Percentiles rank a stretch among this genome's conserved stretches.
Evolutionary conservation across 2,113 vertebrate species (phyloP).

Genomic region (Pterophyllum scalare): DNA sequence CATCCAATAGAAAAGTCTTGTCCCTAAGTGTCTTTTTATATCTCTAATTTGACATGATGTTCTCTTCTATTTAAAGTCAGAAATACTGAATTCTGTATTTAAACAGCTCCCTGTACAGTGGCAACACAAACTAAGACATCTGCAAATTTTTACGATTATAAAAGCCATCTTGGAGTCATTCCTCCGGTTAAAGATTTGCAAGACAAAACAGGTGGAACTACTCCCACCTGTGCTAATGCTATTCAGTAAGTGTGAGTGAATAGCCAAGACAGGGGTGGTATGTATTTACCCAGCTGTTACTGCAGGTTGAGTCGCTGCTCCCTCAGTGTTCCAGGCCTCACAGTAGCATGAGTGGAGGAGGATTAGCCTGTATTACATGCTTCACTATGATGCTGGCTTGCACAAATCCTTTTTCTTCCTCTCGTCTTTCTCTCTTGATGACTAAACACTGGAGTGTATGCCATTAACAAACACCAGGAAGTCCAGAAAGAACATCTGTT

Average conservation of each 20-base stretch:
- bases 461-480: conserved; percentile 22
- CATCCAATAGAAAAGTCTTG: not conserved
- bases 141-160: not conserved
- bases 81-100: not conserved
- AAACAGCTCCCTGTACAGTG: not conserved
- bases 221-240: conserved; percentile 36
- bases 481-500: conserved; percentile 41
- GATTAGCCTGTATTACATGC: conserved; percentile 66
- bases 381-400: conserved; percentile 50
- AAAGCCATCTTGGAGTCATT: conserved; percentile 5
- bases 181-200: conserved; percentile 14
- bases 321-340: conserved; percentile 26
- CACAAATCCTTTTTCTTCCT: conserved; percentile 50
- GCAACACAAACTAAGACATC: not conserved
- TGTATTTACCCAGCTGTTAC: conserved; percentile 55
- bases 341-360: conserved; percentile 39
- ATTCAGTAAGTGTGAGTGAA: conserved; percentile 22
- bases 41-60: not conserved
- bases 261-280: conserved; percentile 24
- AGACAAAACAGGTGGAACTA: conserved; percentile 28
- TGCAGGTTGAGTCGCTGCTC: conserved; percentile 5
- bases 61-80: not conserved
- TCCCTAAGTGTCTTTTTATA: not conserved
- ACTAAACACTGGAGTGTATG: conserved; percentile 24
- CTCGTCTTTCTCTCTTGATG: conserved; percentile 32